Evolutionary conservation across 2,113 vertebrate genomes (phyloP), one percentile per base, ranked within the genome.

Genomic region (Takifugu flavidus): DNA sequence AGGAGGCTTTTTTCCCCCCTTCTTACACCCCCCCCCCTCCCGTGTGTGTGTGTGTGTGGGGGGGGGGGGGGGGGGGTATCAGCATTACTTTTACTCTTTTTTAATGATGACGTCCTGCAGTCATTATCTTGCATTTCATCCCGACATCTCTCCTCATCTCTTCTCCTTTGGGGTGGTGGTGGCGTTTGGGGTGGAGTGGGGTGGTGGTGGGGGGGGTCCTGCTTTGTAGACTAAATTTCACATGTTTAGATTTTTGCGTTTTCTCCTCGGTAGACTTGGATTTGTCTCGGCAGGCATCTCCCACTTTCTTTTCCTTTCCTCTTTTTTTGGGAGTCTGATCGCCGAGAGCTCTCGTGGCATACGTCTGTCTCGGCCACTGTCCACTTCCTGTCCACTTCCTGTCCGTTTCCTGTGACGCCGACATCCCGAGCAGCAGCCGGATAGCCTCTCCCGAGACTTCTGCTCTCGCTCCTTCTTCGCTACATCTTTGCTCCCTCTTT

Each of bases 361-460:
- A 20, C 34, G 13, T 67, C 67, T 57, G 53, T 71, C 25, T 53
- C 56, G 5, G 29, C 59, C 25, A 60, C 31, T 15, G 44, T 14
- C 12, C 12, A 20, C 20, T 20, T 20, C 20, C 20, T 20, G 20
- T 20, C 20, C 20, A 20, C 20, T 20, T 20, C 20, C 31, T 15
- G 44, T 14, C 12, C 12, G 8, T 14, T 39, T 39, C 34, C 13
- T 11, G 44, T 45, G 44, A 4, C 44, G 13, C 44, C 68, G 50
- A 44, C 70, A 70, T 59, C 53, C 56, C 49, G 27, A 56, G 31
- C 46, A 45, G 45, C 8, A n/a, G 28, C 49, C 46, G 51, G 64
- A 60, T 39, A 25, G 49, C 55, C 65, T 72, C 64, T 55, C 63
- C 54, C 28, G 51, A 69, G 82, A 74, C 74, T 78, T 78, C 54